These are phyloP conservation scores for Hormaphis cornu DNA, from an alignment of 1,140 invertebrate genomes.

Conservation along the genomic window DNA sequence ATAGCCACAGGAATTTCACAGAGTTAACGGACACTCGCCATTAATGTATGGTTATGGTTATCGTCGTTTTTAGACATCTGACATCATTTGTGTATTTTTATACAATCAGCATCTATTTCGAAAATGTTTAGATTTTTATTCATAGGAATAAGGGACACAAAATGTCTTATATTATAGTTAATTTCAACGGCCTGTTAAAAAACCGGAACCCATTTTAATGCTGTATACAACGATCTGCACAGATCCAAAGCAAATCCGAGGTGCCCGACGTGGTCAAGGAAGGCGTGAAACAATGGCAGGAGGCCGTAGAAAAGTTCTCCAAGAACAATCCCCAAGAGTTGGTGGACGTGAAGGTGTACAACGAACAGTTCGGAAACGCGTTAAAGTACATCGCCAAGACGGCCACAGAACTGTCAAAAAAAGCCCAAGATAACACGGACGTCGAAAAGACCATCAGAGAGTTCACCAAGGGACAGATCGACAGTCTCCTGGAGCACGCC, in stretches of 20 bases:
- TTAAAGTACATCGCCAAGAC: background rate
- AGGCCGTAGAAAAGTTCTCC: background rate
- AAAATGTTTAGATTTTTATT: too few species aligned
- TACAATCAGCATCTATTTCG: too few species aligned
- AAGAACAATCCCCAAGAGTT: background rate
- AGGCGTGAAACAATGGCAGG: background rate
- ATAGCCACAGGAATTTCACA: too few species aligned
- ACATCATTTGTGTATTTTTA: too few species aligned
- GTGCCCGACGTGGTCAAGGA: background rate
- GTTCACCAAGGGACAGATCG: background rate
- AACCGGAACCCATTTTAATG: too few species aligned
- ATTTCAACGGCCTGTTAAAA: too few species aligned
- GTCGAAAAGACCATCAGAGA: background rate
- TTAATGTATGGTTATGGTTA: too few species aligned
- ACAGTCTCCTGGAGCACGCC: background rate
- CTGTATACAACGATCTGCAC: too few species aligned
- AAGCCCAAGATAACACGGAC: background rate
- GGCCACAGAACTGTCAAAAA: background rate
- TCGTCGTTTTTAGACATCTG: too few species aligned
- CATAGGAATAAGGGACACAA: too few species aligned
- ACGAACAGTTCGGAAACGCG: background rate
- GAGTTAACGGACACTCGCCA: too few species aligned
- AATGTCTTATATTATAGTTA: too few species aligned
- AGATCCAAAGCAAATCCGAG: background rate
- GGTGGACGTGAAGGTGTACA: background rate